Percentiles rank a stretch among this genome's conserved stretches.
These are phyloP conservation scores for Dolichoris vasculosae DNA, from an alignment of 1,140 invertebrate genomes.

Conservation along the genomic window DNA sequence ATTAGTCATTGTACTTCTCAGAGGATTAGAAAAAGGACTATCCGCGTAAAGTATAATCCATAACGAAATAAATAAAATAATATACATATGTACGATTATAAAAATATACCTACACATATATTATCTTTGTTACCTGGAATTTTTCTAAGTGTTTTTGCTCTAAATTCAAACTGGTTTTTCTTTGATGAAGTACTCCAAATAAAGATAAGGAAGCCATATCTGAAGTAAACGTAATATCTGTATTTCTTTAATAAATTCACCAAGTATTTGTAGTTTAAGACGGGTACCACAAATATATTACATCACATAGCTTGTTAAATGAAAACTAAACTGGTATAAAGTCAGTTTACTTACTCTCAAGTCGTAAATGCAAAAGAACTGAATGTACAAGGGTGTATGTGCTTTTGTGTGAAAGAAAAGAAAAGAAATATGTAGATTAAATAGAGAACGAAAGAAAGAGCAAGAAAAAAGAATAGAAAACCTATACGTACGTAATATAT, in stretches of 20 bases:
- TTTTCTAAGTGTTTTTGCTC: slow-evolving; percentile 86
- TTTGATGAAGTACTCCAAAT: slow-evolving; percentile 81
- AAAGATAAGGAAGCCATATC: slow-evolving; percentile 83
- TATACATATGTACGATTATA: background rate
- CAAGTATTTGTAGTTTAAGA: background rate
- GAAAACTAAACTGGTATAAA: too few relatives aligned
- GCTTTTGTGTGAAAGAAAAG: too few relatives aligned
- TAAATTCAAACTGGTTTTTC: slow-evolving; percentile 83
- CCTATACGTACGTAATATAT: too few relatives aligned
- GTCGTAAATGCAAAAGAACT: too few relatives aligned
- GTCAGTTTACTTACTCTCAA: too few relatives aligned
- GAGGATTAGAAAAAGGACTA: background rate
- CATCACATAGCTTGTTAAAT: too few relatives aligned
- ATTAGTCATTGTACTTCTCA: background rate
- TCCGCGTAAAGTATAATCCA: slow-evolving; percentile 12
- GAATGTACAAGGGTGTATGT: too few relatives aligned
- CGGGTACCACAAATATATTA: too few relatives aligned
- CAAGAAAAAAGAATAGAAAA: too few relatives aligned
- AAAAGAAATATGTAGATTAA: too few relatives aligned
- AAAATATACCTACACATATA: background rate
- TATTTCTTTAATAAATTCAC: background rate
- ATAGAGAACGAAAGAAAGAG: too few relatives aligned
- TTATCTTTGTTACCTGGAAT: slow-evolving; percentile 78
- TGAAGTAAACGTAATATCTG: background rate
- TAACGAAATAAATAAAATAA: background rate